Percentiles rank a stretch among this genome's conserved stretches.
These are phyloP conservation scores for Benitochromis conjunctus DNA, from an alignment of 2,113 vertebrate genomes.

Conservation along the genomic window DNA sequence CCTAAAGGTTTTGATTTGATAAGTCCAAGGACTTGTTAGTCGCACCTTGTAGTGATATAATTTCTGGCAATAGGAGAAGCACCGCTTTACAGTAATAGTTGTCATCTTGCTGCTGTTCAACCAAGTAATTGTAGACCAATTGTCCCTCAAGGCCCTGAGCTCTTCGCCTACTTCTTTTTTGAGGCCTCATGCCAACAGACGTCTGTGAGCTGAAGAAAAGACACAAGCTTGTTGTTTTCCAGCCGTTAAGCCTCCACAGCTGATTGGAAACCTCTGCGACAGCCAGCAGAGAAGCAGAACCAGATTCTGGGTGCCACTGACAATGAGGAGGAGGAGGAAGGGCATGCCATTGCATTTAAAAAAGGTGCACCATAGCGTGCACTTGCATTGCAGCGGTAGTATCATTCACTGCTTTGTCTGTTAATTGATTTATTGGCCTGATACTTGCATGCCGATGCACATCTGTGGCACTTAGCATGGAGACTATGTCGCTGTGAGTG, in stretches of 20 bases:
- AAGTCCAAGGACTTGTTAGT: not conserved
- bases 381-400: not conserved
- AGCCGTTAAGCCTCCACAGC: slow-evolving; percentile 51
- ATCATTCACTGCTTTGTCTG: not conserved
- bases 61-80: not conserved
- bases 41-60: not conserved
- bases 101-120: slow-evolving; percentile 18
- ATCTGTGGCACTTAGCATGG: not conserved
- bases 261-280: slow-evolving; percentile 57
- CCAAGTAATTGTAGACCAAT: slow-evolving; percentile 16
- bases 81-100: slow-evolving; percentile 13
- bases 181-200: not conserved
- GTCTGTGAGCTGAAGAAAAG: slow-evolving; percentile 14
- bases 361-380: not conserved
- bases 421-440: not conserved
- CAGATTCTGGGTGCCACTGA: slow-evolving; percentile 46
- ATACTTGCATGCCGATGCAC: not conserved
- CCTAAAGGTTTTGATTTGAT: not conserved
- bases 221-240: slow-evolving; percentile 51
- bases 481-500: not conserved
- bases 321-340: not conserved
- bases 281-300: slow-evolving; percentile 40
- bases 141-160: slow-evolving; percentile 18
- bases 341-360: not conserved
- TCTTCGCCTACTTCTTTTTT: not conserved